A percentile compares a stretch with the other conserved stretches of the same genome.
Conservation (phyloP, 2,113 vertebrate species). For the Paedocypris sp. region DNA sequence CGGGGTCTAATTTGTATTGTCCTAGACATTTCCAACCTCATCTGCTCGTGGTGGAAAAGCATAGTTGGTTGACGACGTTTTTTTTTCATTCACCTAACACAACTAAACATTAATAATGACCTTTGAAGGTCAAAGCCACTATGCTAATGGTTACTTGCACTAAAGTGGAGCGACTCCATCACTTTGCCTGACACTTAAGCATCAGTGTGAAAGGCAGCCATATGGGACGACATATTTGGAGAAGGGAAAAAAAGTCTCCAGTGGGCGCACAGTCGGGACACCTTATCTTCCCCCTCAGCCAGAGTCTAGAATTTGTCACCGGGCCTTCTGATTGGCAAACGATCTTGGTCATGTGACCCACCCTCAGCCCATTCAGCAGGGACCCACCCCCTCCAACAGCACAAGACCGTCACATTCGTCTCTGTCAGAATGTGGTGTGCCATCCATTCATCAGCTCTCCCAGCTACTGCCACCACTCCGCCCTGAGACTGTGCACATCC, state of each 20-base stretch:
- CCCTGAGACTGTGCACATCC: constrained; percentile 58
- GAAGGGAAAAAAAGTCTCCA: neutral
- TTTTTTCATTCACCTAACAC: constrained; percentile 14
- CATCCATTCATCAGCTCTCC: constrained; percentile 71
- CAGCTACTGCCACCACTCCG: constrained; percentile 59
- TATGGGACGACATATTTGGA: constrained; percentile 10
- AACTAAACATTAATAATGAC: constrained; percentile 18
- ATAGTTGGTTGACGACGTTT: too few relatives aligned
- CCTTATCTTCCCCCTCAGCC: constrained; percentile 17
- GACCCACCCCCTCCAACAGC: constrained; percentile 52
- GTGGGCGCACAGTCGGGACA: neutral
- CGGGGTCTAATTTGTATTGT: constrained; percentile 1
- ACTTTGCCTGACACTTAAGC: constrained; percentile 7
- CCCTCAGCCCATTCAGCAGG: constrained; percentile 46
- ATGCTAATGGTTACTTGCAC: constrained; percentile 27
- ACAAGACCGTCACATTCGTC: constrained; percentile 68
- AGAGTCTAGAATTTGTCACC: constrained; percentile 36
- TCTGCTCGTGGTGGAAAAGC: too few relatives aligned
- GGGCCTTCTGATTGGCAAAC: constrained; percentile 41
- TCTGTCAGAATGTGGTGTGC: constrained; percentile 61
- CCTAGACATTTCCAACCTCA: neutral
- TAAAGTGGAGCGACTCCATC: constrained; percentile 5
- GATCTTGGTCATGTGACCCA: constrained; percentile 48
- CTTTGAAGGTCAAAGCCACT: constrained; percentile 29
- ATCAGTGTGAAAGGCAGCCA: constrained; percentile 8